Evolutionary conservation across 2,797 vertebrate genomes (phyloP).

Genomic region (Novumbra hubbsi): DNA sequence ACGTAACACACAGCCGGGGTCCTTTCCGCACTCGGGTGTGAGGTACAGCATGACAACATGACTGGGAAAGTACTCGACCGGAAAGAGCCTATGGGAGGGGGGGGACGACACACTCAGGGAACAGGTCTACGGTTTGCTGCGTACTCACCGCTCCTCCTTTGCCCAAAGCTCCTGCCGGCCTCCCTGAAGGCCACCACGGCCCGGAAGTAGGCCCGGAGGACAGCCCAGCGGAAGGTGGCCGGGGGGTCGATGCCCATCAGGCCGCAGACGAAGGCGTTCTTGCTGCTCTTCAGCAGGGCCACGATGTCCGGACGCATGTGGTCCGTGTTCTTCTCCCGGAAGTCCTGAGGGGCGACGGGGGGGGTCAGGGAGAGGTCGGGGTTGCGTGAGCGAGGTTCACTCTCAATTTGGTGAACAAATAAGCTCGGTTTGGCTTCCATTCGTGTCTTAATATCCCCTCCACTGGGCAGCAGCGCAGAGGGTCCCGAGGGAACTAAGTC

Average conservation of each 20-base stretch:
- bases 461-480: neutral
- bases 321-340: slow-evolving; percentile 98
- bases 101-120: no score
- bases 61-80: no score
- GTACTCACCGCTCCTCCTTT: slow-evolving; percentile 85
- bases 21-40: neutral
- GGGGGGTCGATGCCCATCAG: slow-evolving; percentile 95
- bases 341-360: slow-evolving; percentile 78
- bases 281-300: slow-evolving; percentile 92
- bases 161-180: slow-evolving; percentile 82
- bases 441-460: neutral
- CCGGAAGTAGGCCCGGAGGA: slow-evolving; percentile 92
- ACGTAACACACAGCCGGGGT: slow-evolving; percentile 2
- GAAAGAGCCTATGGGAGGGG: neutral
- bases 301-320: slow-evolving; percentile 98
- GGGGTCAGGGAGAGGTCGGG: neutral
- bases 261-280: slow-evolving; percentile 89
- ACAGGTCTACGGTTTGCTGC: neutral
- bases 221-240: slow-evolving; percentile 94
- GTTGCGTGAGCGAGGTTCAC: neutral
- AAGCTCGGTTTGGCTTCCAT: neutral
- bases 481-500: no score
- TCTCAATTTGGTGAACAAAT: neutral
- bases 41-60: no score
- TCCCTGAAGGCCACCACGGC: slow-evolving; percentile 87